A percentile compares a stretch with the other conserved stretches of the same genome.
These are phyloP conservation scores for Epinephelus fuscoguttatus DNA, from an alignment of 2,113 vertebrate species.

Conservation along the genomic window DNA sequence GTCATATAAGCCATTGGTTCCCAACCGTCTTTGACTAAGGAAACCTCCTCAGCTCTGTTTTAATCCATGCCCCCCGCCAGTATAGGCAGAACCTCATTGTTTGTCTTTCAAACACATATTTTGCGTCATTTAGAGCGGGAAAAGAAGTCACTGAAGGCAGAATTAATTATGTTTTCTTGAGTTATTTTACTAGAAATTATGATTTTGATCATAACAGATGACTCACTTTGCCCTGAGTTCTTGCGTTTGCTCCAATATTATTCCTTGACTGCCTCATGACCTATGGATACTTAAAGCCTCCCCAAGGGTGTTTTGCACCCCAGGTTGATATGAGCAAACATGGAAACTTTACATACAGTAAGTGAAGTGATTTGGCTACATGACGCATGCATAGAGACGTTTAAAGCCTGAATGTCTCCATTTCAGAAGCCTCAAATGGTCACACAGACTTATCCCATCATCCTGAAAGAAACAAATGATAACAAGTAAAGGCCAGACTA, in stretches of 20 bases:
- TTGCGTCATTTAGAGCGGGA: constrained; percentile 33
- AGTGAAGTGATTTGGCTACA: not conserved
- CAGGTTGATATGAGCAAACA: constrained; percentile 38
- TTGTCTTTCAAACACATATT: constrained; percentile 64
- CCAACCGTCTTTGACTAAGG: constrained; percentile 53
- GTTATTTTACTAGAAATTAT: constrained; percentile 55
- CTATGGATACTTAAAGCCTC: constrained; percentile 21
- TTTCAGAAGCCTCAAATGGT: constrained; percentile 30
- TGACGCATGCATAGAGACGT: not conserved
- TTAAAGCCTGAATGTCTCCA: not conserved
- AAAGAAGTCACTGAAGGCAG: constrained; percentile 33
- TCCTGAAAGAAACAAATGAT: constrained; percentile 63
- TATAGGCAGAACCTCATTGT: constrained; percentile 48
- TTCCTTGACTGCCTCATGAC: constrained; percentile 39
- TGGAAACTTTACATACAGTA: constrained; percentile 31
- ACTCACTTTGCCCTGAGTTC: constrained; percentile 52
- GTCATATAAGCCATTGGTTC: constrained; percentile 73
- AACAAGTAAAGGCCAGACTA: constrained; percentile 53
- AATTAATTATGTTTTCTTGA: constrained; percentile 67
- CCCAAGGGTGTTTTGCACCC: not conserved
- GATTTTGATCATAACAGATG: constrained; percentile 61
- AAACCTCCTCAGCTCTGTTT: constrained; percentile 52
- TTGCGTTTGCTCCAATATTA: constrained; percentile 31
- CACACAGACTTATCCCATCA: constrained; percentile 58
- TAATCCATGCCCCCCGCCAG: constrained; percentile 35